Evolutionary conservation across 2,888 invertebrate genomes (phyloP).

Genomic region (Laothoe populi): DNA sequence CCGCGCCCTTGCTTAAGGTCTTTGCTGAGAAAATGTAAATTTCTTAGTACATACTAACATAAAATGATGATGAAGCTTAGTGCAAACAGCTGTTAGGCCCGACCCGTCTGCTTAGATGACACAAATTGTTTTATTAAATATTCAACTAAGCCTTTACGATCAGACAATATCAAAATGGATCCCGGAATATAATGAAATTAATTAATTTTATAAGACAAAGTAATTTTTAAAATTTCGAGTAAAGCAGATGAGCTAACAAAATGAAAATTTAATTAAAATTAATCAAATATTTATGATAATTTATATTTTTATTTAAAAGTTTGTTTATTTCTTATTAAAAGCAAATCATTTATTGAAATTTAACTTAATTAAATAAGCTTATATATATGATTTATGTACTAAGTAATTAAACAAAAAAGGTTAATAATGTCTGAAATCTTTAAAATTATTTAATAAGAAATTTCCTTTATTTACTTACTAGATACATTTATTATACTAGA

Average conservation of each 20-base stretch:
- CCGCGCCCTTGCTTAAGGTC: neutral
- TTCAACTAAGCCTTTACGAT: slow-evolving; percentile 25
- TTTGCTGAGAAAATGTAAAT: slow-evolving; percentile 7
- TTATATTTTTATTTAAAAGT: too few species aligned
- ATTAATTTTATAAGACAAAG: slow-evolving; percentile 5
- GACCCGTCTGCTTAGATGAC: neutral
- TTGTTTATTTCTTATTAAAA: too few species aligned
- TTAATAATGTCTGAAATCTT: too few species aligned
- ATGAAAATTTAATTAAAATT: too few species aligned
- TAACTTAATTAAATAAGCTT: too few species aligned
- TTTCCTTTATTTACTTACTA: too few species aligned
- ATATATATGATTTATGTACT: too few species aligned
- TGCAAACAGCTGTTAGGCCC: slow-evolving; percentile 14
- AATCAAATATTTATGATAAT: too few species aligned
- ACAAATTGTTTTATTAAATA: slow-evolving; percentile 25
- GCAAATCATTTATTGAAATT: too few species aligned
- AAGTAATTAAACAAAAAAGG: too few species aligned
- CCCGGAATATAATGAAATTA: slow-evolving; percentile 2
- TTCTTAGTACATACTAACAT: neutral
- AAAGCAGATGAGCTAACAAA: neutral
- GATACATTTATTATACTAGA: too few species aligned
- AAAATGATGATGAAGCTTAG: slow-evolving; percentile 11
- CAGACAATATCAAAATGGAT: neutral
- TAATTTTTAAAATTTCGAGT: neutral
- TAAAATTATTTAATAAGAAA: too few species aligned